Evolutionary conservation across 2,797 vertebrate species (phyloP).

Genomic region (Xiphorhynchus erythropygius): DNA sequence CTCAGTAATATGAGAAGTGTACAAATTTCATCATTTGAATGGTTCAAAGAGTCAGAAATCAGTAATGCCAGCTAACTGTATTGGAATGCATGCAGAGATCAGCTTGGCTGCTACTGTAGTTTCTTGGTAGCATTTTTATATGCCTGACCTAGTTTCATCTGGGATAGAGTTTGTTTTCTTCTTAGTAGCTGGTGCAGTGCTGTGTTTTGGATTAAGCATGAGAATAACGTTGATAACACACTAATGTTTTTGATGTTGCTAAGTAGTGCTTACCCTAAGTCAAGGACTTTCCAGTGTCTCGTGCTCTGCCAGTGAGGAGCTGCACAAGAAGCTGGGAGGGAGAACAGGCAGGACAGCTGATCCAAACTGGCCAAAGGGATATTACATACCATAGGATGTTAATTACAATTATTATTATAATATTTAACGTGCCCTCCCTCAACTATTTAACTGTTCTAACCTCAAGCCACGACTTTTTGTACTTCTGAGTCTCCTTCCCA

Average conservation of each 20-base stretch:
- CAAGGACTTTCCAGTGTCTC: not conserved
- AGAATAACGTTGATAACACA: not conserved
- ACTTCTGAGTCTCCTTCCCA: not conserved
- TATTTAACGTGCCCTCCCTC: rapidly evolving
- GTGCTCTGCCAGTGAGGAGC: not conserved
- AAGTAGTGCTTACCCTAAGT: not conserved
- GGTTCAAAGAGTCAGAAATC: not conserved
- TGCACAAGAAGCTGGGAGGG: not conserved
- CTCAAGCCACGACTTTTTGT: not conserved
- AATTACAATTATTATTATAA: not conserved
- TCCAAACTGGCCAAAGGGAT: not conserved
- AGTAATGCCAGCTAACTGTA: not conserved
- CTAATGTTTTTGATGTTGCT: not conserved
- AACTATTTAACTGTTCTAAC: not conserved
- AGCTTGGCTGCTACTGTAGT: not conserved
- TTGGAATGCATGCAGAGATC: not conserved
- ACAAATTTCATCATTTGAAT: not conserved
- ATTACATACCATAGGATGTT: not conserved
- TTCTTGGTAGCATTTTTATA: not conserved
- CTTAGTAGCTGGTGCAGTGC: not conserved
- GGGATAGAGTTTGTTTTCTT: not conserved
- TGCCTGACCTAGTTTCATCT: not conserved
- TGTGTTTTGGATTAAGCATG: not conserved
- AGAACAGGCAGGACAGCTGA: not conserved
- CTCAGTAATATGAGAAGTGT: not conserved